These are phyloP conservation scores for Esox niger DNA, from an alignment of 2,113 vertebrate species.

Conservation along the genomic window DNA sequence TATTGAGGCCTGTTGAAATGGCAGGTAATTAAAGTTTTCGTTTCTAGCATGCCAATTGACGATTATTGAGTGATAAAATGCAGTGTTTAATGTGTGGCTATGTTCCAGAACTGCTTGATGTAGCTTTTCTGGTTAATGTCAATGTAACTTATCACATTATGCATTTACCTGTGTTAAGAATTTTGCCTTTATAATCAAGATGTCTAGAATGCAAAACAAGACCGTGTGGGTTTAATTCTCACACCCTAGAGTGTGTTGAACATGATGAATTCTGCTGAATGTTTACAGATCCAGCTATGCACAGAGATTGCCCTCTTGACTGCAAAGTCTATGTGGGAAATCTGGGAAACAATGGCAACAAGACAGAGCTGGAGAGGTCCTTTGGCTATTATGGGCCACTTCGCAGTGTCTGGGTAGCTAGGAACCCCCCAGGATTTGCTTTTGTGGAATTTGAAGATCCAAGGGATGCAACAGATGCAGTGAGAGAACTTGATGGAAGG, in stretches of 20 bases:
- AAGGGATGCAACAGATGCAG: slow-evolving; percentile 94
- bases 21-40: slow-evolving; percentile 41
- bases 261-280: no score
- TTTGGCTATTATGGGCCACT: slow-evolving; percentile 98
- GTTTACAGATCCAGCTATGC: slow-evolving; percentile 79
- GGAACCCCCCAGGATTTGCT: slow-evolving; percentile 96
- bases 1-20: slow-evolving; percentile 38
- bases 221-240: no score
- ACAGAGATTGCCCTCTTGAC: slow-evolving; percentile 96
- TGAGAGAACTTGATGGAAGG: slow-evolving; percentile 98
- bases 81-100: background rate
- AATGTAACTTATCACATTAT: background rate
- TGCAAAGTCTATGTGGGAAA: slow-evolving; percentile 99
- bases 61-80: background rate
- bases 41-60: slow-evolving; percentile 23
- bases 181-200: no score
- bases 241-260: no score
- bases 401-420: slow-evolving; percentile 96
- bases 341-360: slow-evolving; percentile 98
- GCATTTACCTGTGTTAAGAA: no score
- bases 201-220: no score
- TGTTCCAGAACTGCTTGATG: slow-evolving; percentile 2
- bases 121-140: background rate
- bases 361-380: slow-evolving; percentile 91
- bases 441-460: slow-evolving; percentile 98